Percentiles rank a stretch among this genome's conserved stretches.
These are phyloP conservation scores for Nycticorax nycticorax DNA, from an alignment of 2,113 vertebrate genomes.

Conservation along the genomic window DNA sequence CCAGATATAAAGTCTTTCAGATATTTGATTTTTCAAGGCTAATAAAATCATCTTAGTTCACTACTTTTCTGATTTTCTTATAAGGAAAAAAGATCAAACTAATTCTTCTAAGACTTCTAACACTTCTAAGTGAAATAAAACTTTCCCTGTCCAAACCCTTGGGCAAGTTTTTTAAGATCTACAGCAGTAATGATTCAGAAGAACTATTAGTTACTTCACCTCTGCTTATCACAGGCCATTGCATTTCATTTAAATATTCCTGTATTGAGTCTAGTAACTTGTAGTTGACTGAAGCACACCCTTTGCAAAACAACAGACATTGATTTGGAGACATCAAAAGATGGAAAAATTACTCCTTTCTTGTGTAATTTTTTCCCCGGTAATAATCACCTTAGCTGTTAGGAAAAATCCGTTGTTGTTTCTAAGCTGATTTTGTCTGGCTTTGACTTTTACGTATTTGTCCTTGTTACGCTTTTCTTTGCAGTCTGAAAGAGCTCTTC, in stretches of 20 bases:
- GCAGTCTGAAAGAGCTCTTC: slow-evolving; percentile 1
- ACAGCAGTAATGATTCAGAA: background rate
- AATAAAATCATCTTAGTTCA: background rate
- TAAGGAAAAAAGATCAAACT: background rate
- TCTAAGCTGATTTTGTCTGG: background rate
- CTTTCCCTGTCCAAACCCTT: background rate
- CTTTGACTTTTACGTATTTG: background rate
- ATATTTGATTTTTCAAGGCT: background rate
- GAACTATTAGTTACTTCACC: background rate
- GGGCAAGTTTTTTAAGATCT: background rate
- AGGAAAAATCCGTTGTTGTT: background rate
- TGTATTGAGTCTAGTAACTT: background rate
- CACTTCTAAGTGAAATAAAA: background rate
- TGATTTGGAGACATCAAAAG: background rate
- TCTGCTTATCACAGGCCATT: background rate
- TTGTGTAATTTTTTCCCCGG: background rate
- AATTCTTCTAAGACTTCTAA: background rate
- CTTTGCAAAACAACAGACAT: background rate
- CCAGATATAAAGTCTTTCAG: background rate
- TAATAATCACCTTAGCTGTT: background rate
- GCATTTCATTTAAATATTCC: background rate
- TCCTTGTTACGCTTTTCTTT: background rate
- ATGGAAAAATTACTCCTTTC: background rate
- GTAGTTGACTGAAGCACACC: background rate
- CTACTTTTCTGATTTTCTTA: background rate